Evolutionary conservation across 2,888 invertebrate genomes (phyloP), one percentile per base, ranked within the genome.

Genomic region (Chouioia cunea): DNA sequence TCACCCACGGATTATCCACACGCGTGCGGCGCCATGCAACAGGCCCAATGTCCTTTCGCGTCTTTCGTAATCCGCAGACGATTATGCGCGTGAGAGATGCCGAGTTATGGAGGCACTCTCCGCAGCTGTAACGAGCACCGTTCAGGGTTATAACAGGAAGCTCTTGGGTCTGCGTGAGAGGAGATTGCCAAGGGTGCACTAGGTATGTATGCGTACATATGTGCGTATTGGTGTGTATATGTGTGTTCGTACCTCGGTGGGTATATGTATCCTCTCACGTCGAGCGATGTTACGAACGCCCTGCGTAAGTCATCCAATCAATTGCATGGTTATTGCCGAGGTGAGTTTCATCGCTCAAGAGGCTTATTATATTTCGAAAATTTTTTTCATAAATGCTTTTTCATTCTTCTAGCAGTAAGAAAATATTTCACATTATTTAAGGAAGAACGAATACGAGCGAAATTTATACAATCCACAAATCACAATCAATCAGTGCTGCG

Each of bases 1-100:
- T 84, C 83, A 81, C 57, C 56, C 79, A 76, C 75, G 82, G 82
- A 83, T 82, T 83, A 83, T 80, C 76, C 77, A 65, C 56, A 75
- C 74, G 74, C 76, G 74, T 76, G 74, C 75, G 76, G 77, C 77
- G 75, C 77, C 18, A 22, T 8, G 52, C 75, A 74, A 73, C 75
- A 76, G 36, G 36, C 36, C 71, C 77, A 74, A 77, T 79, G 77
- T 77, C 76, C 74, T 77, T 76, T 77, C 76, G 77, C 78, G 77
- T 79, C 81, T 82, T 82, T 82, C 80, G 81, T 81, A 81, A 83
- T 82, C 79, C 80, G 56, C 62, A 48, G 36, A 50, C 64, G 58
- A 68, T 68, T 63, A 59, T 63, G 56, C 60, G 53, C 53, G 36
- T 1, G 22, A 23, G 53, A 52, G 69, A 70, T 70, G 16, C 50